Evolutionary conservation across 2,797 vertebrate genomes (phyloP).

Genomic region (Chaenodraco wilsoni): DNA sequence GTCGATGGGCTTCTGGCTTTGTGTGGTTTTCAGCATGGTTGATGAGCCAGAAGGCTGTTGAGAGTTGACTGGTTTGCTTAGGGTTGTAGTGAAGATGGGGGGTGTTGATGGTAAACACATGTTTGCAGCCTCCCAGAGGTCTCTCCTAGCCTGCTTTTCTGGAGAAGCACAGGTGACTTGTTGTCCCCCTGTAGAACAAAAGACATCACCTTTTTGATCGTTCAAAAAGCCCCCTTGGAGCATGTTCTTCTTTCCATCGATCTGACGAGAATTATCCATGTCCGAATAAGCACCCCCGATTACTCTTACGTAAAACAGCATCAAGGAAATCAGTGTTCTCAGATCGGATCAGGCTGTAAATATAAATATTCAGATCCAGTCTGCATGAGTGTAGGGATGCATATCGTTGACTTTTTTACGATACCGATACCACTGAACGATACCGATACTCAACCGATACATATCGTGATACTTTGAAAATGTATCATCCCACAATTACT

Average conservation of each 20-base stretch:
- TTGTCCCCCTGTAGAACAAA: slow-evolving; percentile 34
- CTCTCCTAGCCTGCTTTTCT: slow-evolving; percentile 5
- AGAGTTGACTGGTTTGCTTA: background rate
- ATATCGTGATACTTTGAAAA: too few species aligned
- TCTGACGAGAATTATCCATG: background rate
- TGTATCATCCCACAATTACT: too few species aligned
- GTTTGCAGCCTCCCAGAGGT: slow-evolving; percentile 24
- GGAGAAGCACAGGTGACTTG: slow-evolving; percentile 55
- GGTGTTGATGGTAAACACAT: slow-evolving; percentile 24
- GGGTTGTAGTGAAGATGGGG: background rate
- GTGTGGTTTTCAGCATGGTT: background rate
- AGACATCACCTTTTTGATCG: background rate
- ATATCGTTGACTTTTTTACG: too few species aligned
- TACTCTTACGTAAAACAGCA: background rate
- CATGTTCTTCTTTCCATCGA: background rate
- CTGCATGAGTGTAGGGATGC: too few species aligned
- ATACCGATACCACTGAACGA: too few species aligned
- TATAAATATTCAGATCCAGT: background rate
- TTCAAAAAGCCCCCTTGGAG: background rate
- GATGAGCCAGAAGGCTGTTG: background rate
- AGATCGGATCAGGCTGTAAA: background rate
- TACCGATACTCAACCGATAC: too few species aligned
- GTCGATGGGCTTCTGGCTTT: background rate
- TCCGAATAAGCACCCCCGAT: background rate
- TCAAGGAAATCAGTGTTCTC: background rate